These are phyloP conservation scores for Anticlea derivata DNA, from an alignment of 2,888 invertebrate genomes.

Conservation along the genomic window DNA sequence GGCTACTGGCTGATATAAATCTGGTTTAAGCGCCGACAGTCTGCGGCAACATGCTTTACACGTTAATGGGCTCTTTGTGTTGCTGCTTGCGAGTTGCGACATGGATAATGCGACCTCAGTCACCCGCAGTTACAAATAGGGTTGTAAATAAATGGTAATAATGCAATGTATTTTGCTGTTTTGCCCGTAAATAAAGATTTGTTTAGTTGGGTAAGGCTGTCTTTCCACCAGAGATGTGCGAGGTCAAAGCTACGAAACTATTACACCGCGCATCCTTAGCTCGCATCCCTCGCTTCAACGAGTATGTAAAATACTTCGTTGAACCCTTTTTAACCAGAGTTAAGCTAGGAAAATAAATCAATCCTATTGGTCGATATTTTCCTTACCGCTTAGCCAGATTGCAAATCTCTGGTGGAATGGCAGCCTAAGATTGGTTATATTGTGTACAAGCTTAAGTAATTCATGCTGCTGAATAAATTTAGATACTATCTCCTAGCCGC, in stretches of 20 bases:
- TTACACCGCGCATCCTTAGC: no score
- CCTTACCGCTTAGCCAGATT: no score
- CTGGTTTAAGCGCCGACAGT: not conserved
- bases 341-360: no score
- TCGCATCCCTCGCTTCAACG: no score
- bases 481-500: not conserved
- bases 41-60: constrained; percentile 4
- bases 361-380: no score
- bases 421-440: constrained; percentile 14
- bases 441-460: constrained; percentile 6
- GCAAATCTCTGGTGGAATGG: no score
- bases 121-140: constrained; percentile 33
- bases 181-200: constrained; percentile 15
- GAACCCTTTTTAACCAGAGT: no score
- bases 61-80: constrained; percentile 14
- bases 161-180: constrained; percentile 21
- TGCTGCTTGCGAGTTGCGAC: constrained; percentile 41
- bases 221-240: no score
- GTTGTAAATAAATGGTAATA: constrained; percentile 25
- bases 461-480: not conserved
- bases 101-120: constrained; percentile 41
- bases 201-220: constrained; percentile 17
- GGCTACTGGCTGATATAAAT: not conserved
- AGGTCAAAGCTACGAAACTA: no score
- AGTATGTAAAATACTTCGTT: no score